Percentiles rank a stretch among this genome's conserved stretches.
Conservation (phyloP, 2,113 vertebrate genomes). For the Serilophus lunatus region DNA sequence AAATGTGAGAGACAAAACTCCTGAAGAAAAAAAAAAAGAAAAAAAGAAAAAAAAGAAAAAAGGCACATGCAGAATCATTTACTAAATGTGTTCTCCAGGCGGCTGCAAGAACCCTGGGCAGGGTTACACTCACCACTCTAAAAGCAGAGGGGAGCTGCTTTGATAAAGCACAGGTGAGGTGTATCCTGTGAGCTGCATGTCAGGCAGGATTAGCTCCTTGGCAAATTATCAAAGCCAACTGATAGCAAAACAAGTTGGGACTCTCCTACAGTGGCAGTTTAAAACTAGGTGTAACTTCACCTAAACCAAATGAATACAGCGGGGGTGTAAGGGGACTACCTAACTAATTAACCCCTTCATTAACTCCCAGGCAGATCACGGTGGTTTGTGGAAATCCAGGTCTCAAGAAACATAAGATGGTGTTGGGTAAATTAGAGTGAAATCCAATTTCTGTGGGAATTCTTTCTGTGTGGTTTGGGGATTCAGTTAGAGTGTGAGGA, state of each 20-base stretch:
- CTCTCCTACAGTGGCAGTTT: conserved; percentile 56
- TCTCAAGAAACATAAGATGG: neutral
- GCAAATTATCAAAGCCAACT: conserved; percentile 67
- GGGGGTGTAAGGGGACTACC: neutral
- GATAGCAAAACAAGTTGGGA: conserved; percentile 69
- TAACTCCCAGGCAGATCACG: neutral
- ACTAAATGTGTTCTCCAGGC: conserved; percentile 14
- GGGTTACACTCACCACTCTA: neutral
- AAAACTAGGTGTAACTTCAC: conserved; percentile 44
- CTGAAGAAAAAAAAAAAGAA: neutral
- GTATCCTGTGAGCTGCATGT: neutral
- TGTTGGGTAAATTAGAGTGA: neutral
- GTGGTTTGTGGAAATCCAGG: neutral
- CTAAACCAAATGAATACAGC: conserved; percentile 42
- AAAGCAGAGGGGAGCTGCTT: conserved; percentile 3
- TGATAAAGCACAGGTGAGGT: conserved; percentile 54
- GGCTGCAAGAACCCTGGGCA: neutral
- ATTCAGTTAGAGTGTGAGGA: neutral
- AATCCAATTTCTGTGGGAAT: neutral
- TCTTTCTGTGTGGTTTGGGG: neutral
- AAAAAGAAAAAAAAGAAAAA: neutral
- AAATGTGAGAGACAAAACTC: neutral
- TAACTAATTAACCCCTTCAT: conserved; percentile 16
- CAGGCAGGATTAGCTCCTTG: conserved; percentile 54
- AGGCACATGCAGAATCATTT: neutral